phyloP scores from a whole-genome alignment of 2,797 vertebrate species.

The Neostethus bicornis region DNA sequence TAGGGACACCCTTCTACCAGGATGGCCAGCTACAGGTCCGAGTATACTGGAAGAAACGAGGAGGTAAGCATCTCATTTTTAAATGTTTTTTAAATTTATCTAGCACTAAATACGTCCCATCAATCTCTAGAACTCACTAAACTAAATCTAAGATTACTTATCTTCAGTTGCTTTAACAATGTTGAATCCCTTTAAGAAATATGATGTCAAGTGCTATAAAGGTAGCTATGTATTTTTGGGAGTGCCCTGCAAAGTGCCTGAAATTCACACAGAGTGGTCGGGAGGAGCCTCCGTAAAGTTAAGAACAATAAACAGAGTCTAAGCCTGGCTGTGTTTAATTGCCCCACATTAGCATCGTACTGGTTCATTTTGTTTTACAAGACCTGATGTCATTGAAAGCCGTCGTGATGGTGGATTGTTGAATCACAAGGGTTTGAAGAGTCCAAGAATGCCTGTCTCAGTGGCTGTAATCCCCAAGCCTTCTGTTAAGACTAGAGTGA shows the following conservation, averaged over 20 bases:
- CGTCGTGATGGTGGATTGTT: constrained; percentile 25
- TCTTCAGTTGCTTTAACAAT: constrained; percentile 46
- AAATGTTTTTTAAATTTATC: constrained; percentile 50
- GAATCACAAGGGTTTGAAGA: constrained; percentile 65
- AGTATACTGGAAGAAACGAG: constrained; percentile 93
- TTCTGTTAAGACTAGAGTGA: constrained; percentile 72
- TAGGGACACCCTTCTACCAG: constrained; percentile 92
- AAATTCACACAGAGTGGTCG: constrained; percentile 42
- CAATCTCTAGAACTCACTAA: constrained; percentile 56
- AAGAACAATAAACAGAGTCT: constrained; percentile 73
- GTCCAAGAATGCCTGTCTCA: constrained; percentile 63
- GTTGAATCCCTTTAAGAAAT: constrained; percentile 34
- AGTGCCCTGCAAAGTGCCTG: constrained; percentile 30
- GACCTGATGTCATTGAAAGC: constrained; percentile 67
- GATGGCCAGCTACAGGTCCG: constrained; percentile 92
- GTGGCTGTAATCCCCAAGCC: constrained; percentile 55
- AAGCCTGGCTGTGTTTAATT: constrained; percentile 72
- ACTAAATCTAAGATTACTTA: constrained; percentile 52
- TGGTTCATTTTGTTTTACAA: constrained; percentile 66
- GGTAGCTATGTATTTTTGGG: constrained; percentile 63
- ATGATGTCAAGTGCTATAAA: constrained; percentile 51
- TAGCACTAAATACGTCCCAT: constrained; percentile 51
- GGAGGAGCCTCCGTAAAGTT: constrained; percentile 66
- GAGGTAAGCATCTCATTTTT: constrained; percentile 80
- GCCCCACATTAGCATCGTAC: constrained; percentile 48